Base-by-base conservation (phyloP, 1,140 invertebrate species). In the Dinoponera quadriceps region DNA sequence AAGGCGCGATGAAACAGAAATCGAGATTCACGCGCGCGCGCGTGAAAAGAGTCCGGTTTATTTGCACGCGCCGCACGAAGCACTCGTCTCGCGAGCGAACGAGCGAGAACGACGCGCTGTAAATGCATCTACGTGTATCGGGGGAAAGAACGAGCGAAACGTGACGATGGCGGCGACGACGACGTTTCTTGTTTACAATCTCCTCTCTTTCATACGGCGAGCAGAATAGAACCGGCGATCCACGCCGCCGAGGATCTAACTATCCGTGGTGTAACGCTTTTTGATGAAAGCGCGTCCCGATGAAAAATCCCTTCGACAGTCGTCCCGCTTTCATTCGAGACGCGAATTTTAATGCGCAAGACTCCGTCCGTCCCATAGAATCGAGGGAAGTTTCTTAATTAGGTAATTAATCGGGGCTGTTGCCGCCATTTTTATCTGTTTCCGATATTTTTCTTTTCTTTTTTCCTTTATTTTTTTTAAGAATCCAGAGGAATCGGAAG, bases 1-100 rank as follows among this genome's bases (percentile, higher is more conserved):
- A 57, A 71, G 59, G 51, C 22, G 59, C 29, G 59, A 71, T 51
- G 65, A 82, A 77, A 86, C 72, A 33, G 66, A 83, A 83, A 78
- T 66, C 69, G 49, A 59, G 51, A 38, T n/a, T n/a, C n/a, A n/a
- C n/a, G n/a, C n/a, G n/a, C n/a, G n/a, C 18, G 49, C 7, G 49
- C 29, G n/a, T 29, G 71, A 63, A 77, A 20, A 44, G n/a, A 14
- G 29, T 2, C 4, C 27, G 49, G 49, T 60, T 54, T 74, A 74
- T 82, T 60, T 44, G 49, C 22, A 22, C 22, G 25, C 63, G 51
- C 33, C 55, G 68, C 49, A 54, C 55, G 63, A 22, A 69, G 44
- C 51, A 16, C 63, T 27, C 60, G 20, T 77, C 54, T 55, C 54
- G 54, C 65, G 51, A 51, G 22, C 51, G 54, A 48, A 44, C 25